Percentiles rank a stretch among this genome's conserved stretches.
These are phyloP conservation scores for Peromyscus californicus DNA, from an alignment of 2,113 vertebrate species.

Conservation along the genomic window DNA sequence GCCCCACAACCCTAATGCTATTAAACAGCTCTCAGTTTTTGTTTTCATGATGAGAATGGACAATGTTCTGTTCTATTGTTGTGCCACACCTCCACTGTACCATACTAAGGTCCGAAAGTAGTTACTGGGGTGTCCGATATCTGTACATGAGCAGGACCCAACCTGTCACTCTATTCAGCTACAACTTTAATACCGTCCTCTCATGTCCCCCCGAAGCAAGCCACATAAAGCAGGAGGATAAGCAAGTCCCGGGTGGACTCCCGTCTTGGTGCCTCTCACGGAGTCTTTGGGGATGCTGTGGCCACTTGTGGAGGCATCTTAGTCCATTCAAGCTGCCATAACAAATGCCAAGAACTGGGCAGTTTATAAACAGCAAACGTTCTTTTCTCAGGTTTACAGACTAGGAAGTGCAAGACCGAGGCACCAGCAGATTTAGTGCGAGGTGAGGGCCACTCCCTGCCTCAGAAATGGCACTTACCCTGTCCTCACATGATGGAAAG, in stretches of 20 bases:
- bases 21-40: neutral
- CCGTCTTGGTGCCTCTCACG: neutral
- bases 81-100: too few relatives aligned
- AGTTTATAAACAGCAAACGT: neutral
- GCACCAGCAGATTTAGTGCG: neutral
- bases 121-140: neutral
- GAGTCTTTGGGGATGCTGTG: neutral
- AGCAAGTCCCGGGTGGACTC: neutral
- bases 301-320: fast-evolving
- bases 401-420: neutral
- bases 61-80: neutral
- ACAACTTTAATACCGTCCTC: neutral
- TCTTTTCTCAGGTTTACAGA: neutral
- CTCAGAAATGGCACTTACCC: neutral
- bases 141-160: neutral
- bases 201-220: neutral
- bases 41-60: neutral
- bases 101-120: neutral
- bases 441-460: neutral
- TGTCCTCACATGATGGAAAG: neutral
- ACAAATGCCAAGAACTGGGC: neutral
- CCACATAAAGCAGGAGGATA: neutral
- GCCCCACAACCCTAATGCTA: neutral
- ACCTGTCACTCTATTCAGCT: neutral
- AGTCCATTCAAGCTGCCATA: neutral